phyloP scores from a whole-genome alignment of 2,113 vertebrate species.

The Epinephelus fuscoguttatus region DNA sequence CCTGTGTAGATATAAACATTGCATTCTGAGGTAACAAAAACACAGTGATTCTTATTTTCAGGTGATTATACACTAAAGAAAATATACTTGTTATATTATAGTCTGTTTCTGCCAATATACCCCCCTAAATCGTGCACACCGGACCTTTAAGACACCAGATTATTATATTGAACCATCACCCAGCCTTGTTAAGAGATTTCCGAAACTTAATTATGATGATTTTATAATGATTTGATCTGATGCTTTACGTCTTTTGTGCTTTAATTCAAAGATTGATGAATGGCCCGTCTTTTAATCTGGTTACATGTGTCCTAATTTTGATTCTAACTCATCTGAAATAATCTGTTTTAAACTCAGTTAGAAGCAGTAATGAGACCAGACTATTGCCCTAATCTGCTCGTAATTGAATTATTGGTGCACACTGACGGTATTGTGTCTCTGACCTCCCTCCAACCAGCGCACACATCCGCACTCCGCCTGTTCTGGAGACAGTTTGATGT shows the following conservation, averaged over 20 bases:
- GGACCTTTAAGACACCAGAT: neutral
- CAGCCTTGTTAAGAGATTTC: neutral
- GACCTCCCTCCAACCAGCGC: neutral
- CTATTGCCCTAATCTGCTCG: neutral
- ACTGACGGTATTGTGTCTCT: neutral
- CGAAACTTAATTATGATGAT: neutral
- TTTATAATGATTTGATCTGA: neutral
- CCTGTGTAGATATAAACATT: too few species aligned
- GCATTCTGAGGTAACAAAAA: too few species aligned
- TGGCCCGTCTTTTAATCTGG: neutral
- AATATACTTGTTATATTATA: too few species aligned
- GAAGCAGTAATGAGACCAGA: neutral
- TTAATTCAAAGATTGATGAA: neutral
- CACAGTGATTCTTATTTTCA: too few species aligned
- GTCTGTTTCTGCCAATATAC: too few species aligned
- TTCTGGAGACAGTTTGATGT: neutral
- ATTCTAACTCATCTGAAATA: neutral
- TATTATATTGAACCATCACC: neutral
- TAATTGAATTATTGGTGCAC: constrained; percentile 2
- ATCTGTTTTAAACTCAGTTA: neutral
- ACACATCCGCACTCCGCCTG: neutral
- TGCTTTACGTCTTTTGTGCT: neutral
- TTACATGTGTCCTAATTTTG: neutral
- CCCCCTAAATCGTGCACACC: too few species aligned
- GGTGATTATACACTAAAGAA: too few species aligned